A percentile compares a stretch with the other conserved stretches of the same genome.
Evolutionary conservation across 1,140 invertebrate species (phyloP).

Genomic region (Cherax quadricarinatus): DNA sequence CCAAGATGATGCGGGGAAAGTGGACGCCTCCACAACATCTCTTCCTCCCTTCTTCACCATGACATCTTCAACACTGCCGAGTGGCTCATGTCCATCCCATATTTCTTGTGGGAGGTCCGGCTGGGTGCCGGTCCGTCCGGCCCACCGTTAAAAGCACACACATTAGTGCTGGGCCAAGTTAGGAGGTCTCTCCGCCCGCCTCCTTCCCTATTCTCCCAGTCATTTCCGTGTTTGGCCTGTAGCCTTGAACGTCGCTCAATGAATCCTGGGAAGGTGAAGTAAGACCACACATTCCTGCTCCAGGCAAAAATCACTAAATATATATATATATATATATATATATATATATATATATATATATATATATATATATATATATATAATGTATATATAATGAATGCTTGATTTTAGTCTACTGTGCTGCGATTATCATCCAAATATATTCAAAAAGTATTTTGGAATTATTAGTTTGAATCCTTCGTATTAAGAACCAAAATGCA

Average conservation of each 20-base stretch:
- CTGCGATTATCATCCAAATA: no score
- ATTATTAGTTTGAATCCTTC: no score
- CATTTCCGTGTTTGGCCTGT: constrained; percentile 35
- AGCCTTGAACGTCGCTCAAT: constrained; percentile 14
- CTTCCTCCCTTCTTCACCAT: no score
- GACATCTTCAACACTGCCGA: background rate
- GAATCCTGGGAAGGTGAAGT: background rate
- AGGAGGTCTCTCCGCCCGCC: constrained; percentile 20
- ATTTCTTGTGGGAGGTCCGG: constrained; percentile 1
- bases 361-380: constrained; percentile 29
- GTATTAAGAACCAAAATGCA: no score
- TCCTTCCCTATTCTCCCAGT: constrained; percentile 27
- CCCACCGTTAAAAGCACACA: constrained; percentile 41
- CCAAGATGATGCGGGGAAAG: no score
- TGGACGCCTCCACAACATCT: no score
- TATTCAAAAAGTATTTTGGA: no score
- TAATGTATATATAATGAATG: background rate
- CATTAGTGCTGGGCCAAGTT: constrained; percentile 20
- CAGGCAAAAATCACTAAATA: background rate
- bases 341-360: constrained; percentile 24
- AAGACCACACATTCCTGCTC: background rate
- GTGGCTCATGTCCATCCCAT: background rate
- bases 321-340: background rate
- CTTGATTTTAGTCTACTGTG: background rate
- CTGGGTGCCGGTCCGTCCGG: constrained; percentile 1